Evolutionary conservation across 2,888 invertebrate species (phyloP), one percentile per base, ranked within the genome.

Genomic region (Lasioglossum figueresi): DNA sequence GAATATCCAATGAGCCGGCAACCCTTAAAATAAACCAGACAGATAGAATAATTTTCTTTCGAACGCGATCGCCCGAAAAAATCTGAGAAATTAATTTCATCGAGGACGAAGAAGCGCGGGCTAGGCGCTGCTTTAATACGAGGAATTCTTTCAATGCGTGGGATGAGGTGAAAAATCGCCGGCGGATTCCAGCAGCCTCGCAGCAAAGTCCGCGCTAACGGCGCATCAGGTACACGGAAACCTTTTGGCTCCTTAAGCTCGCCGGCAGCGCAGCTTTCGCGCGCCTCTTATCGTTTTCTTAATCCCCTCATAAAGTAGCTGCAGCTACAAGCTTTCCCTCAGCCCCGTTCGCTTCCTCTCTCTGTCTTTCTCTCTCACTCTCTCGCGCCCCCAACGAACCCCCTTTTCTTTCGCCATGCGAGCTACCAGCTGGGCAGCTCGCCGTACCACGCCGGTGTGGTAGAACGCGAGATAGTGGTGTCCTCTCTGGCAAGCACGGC

Each of bases 221-320:
- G 82, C 78, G 84, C 86, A 82, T 84, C 84, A 59, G 85, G 79
- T 79, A 79, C 80, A 82, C 78, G 74, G 80, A 83, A 88, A 83
- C 85, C 83, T 82, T 87, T 84, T 85, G 85, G 84, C 83, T 76
- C 79, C 90, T 89, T 92, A 92, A 92, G 91, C 91, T 86, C 86
- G 89, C 89, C 88, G 93, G 92, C 93, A 84, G 89, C 88, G 80
- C 78, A 87, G 90, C 89, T 93, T 91, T 91, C 91, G 91, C 90
- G 88, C 89, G 88, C 90, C 92, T 93, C 93, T 93, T 93, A 91
- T 92, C 92, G 91, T 91, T 92, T 93, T 93, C 93, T 93, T 93
- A 93, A 93, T 93, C 93, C 93, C 88, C 90, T 92, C 92, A 91
- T 92, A 92, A 92, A 92, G 92, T 91, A 91, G 92, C 81, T 88